Percentiles rank a stretch among this genome's conserved stretches.
Evolutionary conservation across 2,113 vertebrate species (phyloP).

Genomic region (Coregonus clupeaformis): DNA sequence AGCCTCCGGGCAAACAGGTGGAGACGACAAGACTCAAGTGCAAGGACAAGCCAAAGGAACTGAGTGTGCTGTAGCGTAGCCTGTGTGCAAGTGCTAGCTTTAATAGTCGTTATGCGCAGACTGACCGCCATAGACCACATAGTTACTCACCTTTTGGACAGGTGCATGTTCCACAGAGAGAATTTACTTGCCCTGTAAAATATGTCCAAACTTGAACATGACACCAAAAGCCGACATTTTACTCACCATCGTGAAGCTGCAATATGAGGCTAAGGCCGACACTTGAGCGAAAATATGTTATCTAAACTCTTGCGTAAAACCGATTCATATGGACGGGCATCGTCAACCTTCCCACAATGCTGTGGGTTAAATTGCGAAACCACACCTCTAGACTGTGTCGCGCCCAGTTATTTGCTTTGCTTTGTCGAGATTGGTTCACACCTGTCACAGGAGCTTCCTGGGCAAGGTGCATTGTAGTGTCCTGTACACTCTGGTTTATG

Average conservation of each 20-base stretch:
- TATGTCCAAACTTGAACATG: background rate
- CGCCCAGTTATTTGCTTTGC: slow-evolving; percentile 32
- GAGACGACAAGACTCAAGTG: no score
- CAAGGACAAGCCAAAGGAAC: no score
- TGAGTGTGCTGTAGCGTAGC: no score
- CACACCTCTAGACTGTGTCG: slow-evolving; percentile 27
- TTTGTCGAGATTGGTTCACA: slow-evolving; percentile 40
- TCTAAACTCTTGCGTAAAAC: background rate
- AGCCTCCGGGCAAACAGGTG: no score
- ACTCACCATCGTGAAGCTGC: slow-evolving; percentile 58
- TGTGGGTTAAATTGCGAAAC: slow-evolving; percentile 7
- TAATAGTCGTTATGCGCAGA: no score
- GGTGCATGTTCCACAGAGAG: background rate
- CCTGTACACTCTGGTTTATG: background rate
- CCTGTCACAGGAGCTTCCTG: slow-evolving; percentile 3
- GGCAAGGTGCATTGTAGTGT: background rate
- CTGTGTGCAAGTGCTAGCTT: no score
- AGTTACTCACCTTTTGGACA: background rate
- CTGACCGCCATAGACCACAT: background rate
- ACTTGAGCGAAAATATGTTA: background rate
- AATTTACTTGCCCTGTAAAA: background rate
- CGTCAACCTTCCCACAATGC: slow-evolving; percentile 36
- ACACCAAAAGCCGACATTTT: background rate
- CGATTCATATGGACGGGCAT: slow-evolving; percentile 18
- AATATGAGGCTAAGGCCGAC: background rate